Percentiles rank a stretch among this genome's conserved stretches.
These are phyloP conservation scores for Luidia sarsii DNA, from an alignment of 53 echinoderm and acorn worm genomes.

Conservation along the genomic window DNA sequence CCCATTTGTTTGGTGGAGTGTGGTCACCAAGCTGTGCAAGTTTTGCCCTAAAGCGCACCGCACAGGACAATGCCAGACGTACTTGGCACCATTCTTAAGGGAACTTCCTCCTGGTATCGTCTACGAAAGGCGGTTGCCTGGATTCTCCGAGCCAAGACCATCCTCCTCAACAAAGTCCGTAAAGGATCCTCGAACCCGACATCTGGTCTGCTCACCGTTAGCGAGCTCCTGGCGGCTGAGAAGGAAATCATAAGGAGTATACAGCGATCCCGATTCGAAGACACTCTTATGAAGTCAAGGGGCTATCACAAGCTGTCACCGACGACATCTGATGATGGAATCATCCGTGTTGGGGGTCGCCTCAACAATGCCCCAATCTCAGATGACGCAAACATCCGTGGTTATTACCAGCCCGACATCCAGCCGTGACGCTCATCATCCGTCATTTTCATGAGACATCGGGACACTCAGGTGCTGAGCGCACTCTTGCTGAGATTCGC, in stretches of 20 bases:
- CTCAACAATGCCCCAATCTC: background rate
- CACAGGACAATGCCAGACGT: constrained; percentile 10
- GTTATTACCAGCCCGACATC: background rate
- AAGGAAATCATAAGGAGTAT: constrained; percentile 24
- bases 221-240: constrained; percentile 30
- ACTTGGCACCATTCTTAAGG: background rate
- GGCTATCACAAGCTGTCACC: constrained; percentile 1
- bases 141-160: background rate
- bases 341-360: constrained; percentile 6
- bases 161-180: constrained; percentile 11
- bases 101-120: constrained; percentile 12
- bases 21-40: no score
- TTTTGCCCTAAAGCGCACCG: constrained; percentile 18
- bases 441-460: background rate
- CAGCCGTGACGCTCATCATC: background rate
- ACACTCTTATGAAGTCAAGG: background rate
- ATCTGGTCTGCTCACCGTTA: constrained; percentile 9
- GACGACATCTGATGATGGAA: background rate
- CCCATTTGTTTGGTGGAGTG: constrained; percentile 36
- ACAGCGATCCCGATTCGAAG: constrained; percentile 8
- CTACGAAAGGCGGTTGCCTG: constrained; percentile 19
- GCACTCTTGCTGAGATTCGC: background rate
- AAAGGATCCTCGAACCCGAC: background rate
- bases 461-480: background rate
- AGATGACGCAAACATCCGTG: background rate